Evolutionary conservation across 1,140 invertebrate species (phyloP).

Genomic region (Neodiprion fabricii): DNA sequence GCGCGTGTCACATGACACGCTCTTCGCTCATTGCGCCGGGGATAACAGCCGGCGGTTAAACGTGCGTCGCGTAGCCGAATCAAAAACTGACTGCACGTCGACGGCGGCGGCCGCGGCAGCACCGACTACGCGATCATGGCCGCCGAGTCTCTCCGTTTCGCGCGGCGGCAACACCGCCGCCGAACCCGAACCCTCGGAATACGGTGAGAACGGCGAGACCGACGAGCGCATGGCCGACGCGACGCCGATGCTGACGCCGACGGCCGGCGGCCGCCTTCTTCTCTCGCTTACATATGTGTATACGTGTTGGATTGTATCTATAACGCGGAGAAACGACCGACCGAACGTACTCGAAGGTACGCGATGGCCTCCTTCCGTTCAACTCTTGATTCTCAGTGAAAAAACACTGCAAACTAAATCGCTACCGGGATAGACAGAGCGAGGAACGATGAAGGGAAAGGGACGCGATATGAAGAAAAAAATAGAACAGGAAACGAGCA

Average conservation of each 20-base stretch:
- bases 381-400: not conserved
- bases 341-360: not conserved
- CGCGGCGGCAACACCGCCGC: conserved; percentile 32
- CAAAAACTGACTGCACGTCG: not conserved
- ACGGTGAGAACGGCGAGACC: conserved; percentile 52
- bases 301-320: not conserved
- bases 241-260: not conserved
- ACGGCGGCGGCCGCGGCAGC: not conserved
- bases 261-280: not conserved
- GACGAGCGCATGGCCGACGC: conserved; percentile 22
- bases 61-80: not conserved
- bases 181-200: conserved; percentile 24
- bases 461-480: not conserved
- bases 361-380: too few relatives aligned
- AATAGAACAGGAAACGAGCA: too few relatives aligned
- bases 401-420: not conserved
- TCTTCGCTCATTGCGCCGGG: conserved; percentile 29
- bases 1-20: conserved; percentile 49
- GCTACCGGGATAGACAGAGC: not conserved
- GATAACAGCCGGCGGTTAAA: not conserved
- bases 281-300: not conserved
- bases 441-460: not conserved
- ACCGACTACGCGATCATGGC: not conserved
- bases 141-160: conserved; percentile 6
- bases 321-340: not conserved